Base-by-base conservation (phyloP, 2,113 vertebrate genomes). In the Catharus minimus region DNA sequence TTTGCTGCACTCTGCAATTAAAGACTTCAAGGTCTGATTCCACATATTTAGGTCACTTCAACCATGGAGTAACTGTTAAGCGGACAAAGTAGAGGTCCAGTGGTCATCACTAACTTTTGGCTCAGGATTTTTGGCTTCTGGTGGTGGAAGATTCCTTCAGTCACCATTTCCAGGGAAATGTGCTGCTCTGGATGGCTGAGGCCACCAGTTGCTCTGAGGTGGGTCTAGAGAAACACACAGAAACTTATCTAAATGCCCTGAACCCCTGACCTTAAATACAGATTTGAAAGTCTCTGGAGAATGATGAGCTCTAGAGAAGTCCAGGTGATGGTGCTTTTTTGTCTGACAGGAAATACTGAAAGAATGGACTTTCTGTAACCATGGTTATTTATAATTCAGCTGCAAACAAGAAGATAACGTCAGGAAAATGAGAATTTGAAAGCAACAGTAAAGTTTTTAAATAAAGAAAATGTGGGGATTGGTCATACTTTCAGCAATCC, bases 131-230 rank as follows among this genome's bases (percentile, higher is more conserved):
- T 83, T 82, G 18, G 8, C 4, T 82, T 73, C 55, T 77, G 13
- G 5, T 66, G 6, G 32, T 46, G 26, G 38, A 76, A 57, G 33
- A 49, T 44, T 75, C 52, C 33, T 61, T 82, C 32, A 58, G 12
- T 50, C 0, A 0, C 11, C 9, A 5, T 60, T 85, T 73, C 15
- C 9, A 46, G 17, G 26, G 23, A 62, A 74, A 17, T 1, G 0
- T 43, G 23, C 30, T 61, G 3, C 12, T 38, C 17, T 44, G 18
- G 13, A 10, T 82, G 13, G 3, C 46, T 64, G 22, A 7, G 30
- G 9, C 14, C 20, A 10, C 75, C 50, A 52, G 8, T 10, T 72
- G 11, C 50, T 56, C 20, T 17, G 5, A 68, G 3, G 3, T 49
- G 44, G 5, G 18, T 65, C 27, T 65, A 44, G 57, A 75, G 36